phyloP scores from a whole-genome alignment of 2,113 vertebrate genomes.

The Hyaena hyaena region DNA sequence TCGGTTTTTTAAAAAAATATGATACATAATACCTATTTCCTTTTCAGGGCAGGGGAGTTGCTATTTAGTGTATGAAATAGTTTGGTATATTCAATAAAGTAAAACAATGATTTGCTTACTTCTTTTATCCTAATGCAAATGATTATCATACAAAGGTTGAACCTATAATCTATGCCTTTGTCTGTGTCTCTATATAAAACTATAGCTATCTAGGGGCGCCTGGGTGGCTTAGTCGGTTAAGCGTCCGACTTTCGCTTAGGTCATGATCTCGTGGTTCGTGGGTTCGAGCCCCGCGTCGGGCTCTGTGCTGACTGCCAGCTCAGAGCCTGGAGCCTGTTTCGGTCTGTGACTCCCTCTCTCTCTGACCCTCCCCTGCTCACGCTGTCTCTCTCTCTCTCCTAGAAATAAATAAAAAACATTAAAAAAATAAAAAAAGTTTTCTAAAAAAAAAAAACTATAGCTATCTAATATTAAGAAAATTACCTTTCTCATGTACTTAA shows the following conservation, averaged over 20 bases:
- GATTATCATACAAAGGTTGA: background rate
- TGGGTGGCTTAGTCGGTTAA: no score
- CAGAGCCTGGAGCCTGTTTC: no score
- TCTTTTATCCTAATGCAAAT: constrained; percentile 47
- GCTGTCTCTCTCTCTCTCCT: no score
- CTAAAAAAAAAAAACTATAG: background rate
- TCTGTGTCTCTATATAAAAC: background rate
- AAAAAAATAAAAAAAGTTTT: no score
- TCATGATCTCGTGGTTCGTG: no score
- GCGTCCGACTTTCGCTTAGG: no score
- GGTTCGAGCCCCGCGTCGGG: no score
- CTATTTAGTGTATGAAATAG: constrained; percentile 72
- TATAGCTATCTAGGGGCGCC: background rate
- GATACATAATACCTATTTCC: constrained; percentile 47
- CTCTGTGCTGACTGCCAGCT: no score
- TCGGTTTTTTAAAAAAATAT: constrained; percentile 30
- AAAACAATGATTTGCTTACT: background rate
- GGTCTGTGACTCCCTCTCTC: no score
- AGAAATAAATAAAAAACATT: no score
- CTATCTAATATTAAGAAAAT: background rate
- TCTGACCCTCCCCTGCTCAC: no score
- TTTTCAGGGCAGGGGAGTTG: constrained; percentile 43
- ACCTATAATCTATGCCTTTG: background rate
- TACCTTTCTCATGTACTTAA: background rate
- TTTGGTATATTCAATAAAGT: constrained; percentile 47